phyloP scores from a whole-genome alignment of 2,888 invertebrate species.

The Nipponacmea schrenckii region DNA sequence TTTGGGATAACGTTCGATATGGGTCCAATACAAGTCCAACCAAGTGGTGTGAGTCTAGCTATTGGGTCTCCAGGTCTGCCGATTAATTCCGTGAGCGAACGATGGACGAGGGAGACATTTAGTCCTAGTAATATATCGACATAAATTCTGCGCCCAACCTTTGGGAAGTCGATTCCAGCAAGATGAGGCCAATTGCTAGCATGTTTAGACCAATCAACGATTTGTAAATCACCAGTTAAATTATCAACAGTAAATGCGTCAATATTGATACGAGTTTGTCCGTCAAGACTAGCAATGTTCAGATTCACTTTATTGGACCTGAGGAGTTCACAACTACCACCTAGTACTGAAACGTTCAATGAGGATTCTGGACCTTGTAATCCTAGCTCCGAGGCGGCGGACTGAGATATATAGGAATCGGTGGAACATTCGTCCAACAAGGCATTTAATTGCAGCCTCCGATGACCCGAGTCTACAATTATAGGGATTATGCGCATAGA shows the following conservation, averaged over 20 bases:
- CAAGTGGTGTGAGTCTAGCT: constrained; percentile 16
- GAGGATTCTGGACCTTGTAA: not conserved
- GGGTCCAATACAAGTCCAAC: constrained; percentile 19
- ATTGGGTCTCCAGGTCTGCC: constrained; percentile 17
- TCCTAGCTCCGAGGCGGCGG: constrained; percentile 13
- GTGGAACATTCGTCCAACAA: not conserved
- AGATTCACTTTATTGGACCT: constrained; percentile 2
- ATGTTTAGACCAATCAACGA: constrained; percentile 8
- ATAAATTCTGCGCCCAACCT: not conserved
- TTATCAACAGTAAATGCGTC: constrained; percentile 14
- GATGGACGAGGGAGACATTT: constrained; percentile 12
- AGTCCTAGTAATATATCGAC: constrained; percentile 19
- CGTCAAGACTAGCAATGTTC: not conserved
- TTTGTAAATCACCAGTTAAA: constrained; percentile 12
- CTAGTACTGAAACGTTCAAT: constrained; percentile 2
- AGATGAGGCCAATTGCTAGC: constrained; percentile 16
- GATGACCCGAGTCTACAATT: not conserved
- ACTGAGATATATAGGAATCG: not conserved
- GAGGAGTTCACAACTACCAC: not conserved
- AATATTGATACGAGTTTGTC: not conserved
- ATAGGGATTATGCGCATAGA: not conserved
- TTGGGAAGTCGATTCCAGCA: constrained; percentile 11
- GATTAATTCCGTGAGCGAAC: constrained; percentile 9
- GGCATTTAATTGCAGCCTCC: not conserved
- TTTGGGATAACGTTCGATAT: not conserved